Base-by-base conservation (phyloP, 2,888 invertebrate genomes). In the Eupithecia abbreviata region DNA sequence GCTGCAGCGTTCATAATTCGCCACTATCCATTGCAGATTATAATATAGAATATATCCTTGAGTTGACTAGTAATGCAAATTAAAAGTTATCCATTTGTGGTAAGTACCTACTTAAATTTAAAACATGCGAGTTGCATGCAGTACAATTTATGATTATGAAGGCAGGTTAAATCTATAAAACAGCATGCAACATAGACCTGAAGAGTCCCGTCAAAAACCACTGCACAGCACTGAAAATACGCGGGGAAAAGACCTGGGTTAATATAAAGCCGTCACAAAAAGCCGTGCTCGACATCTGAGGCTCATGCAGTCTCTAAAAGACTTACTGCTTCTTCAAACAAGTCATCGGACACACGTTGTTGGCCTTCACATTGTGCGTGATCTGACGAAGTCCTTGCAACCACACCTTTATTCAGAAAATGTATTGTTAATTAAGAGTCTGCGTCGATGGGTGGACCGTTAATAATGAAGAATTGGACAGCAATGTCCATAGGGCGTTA, bases 281-380 rank as follows among this genome's bases (percentile, higher is more conserved):
- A 76, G 68, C 68, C 73, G 75, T 75, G 77, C 78, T 66, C 18
- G 7, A 42, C 41, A 65, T 47, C 67, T 9, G 55, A 58, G 4
- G 62, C 65, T 58, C 79, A 77, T 78, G 79, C 80, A 72, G 30
- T 12, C 10, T 71, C n/a, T 15, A 42, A 18, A 62, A 43, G 62
- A 98, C 99, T 98, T 97, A 99, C 99, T 99, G 99, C 96, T 99
- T 99, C 96, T 98, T 98, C 86, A 99, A 97, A 95, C 99, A 98
- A 87, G 99, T 99, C 97, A 99, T 98, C 76, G 99, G 99, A 94
- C 99, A 99, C 88, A 99, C 97, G 96, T 99, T 99, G 96, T 99
- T 99, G 88, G 99, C 99, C 96, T 99, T 99, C 89, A 98, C 98
- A 96, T 99, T 99, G 96, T 99, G 99, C 81, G 99, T 99, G 92